A percentile compares a stretch with the other conserved stretches of the same genome.
Conservation (phyloP, 2,888 invertebrate genomes). For the Operophtera brumata region DNA sequence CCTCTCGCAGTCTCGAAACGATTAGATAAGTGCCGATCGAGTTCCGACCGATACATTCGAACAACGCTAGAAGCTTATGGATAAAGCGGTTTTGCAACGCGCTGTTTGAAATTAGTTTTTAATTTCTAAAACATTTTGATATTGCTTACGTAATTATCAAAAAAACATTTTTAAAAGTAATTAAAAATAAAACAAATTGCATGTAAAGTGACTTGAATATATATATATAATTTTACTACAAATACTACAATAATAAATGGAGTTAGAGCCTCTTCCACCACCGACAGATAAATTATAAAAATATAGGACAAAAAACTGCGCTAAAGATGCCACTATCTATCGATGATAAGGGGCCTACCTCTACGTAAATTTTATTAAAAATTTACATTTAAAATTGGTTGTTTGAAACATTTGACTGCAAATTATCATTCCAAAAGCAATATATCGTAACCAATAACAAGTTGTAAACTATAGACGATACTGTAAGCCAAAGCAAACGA, state of each 20-base stretch:
- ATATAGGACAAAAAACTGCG: too few species aligned
- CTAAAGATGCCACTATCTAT: background rate
- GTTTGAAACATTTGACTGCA: constrained; percentile 6
- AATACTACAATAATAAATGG: background rate
- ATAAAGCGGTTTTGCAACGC: constrained; percentile 2
- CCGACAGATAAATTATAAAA: background rate
- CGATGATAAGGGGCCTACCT: background rate
- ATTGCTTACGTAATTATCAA: constrained; percentile 16
- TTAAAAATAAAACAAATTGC: background rate
- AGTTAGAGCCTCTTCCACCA: background rate
- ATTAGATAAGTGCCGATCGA: constrained; percentile 30
- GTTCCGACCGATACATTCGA: constrained; percentile 62
- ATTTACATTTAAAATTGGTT: background rate
- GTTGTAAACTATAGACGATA: constrained; percentile 31
- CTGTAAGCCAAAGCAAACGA: constrained; percentile 64
- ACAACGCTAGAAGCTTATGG: constrained; percentile 43
- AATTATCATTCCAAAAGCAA: constrained; percentile 20
- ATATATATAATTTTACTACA: background rate
- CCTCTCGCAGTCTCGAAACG: constrained; percentile 21
- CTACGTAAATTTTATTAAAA: background rate
- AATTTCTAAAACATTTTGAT: constrained; percentile 28
- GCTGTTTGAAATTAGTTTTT: constrained; percentile 12
- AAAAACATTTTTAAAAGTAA: background rate
- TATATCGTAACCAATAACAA: constrained; percentile 24
- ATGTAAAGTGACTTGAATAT: background rate